Evolutionary conservation across 2,797 vertebrate genomes (phyloP).

Genomic region (Loris lydekkerianus): DNA sequence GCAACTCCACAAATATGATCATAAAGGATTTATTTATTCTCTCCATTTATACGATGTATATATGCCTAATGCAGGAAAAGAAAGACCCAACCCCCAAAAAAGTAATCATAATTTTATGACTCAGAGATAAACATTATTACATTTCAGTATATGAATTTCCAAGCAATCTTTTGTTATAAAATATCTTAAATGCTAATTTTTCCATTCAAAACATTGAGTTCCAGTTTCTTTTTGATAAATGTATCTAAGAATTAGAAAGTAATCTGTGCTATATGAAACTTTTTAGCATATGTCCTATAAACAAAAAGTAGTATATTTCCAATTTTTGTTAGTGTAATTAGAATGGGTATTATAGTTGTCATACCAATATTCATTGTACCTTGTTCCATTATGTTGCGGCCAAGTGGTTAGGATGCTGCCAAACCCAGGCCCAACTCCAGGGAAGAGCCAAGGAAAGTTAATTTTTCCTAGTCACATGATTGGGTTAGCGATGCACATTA

Average conservation of each 20-base stretch:
- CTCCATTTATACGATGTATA: background rate
- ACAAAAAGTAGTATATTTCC: slow-evolving; percentile 13
- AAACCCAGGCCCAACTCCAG: background rate
- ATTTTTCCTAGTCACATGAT: background rate
- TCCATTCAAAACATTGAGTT: background rate
- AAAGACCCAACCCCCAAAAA: background rate
- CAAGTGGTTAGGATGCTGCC: background rate
- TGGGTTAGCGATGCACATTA: background rate
- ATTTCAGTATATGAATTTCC: background rate
- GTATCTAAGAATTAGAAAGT: slow-evolving; percentile 26
- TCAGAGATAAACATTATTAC: background rate
- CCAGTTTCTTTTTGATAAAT: slow-evolving; percentile 25
- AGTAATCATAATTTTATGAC: background rate
- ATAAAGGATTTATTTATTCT: slow-evolving; percentile 4
- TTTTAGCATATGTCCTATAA: background rate
- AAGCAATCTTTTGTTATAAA: background rate
- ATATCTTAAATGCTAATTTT: background rate
- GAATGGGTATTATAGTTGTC: background rate
- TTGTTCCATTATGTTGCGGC: background rate
- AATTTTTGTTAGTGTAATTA: background rate
- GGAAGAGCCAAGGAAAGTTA: background rate
- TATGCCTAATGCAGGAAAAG: background rate
- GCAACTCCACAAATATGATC: background rate
- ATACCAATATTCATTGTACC: background rate
- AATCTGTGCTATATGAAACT: background rate